Evolutionary conservation across 1,140 invertebrate genomes (phyloP).

Genomic region (Drosophila nigromelanica): DNA sequence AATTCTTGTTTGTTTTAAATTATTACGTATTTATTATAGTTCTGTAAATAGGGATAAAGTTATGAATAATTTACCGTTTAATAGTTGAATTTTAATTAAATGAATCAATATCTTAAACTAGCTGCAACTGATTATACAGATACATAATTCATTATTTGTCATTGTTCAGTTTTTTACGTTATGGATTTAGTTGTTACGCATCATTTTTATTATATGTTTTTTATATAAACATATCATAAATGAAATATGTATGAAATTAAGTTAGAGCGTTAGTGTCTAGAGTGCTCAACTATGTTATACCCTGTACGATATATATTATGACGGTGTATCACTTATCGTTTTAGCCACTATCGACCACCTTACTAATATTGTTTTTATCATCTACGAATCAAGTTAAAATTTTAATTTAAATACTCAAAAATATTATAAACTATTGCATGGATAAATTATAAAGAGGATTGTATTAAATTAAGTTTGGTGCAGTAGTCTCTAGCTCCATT

Average conservation of each 20-base stretch:
- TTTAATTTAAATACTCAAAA: too few species aligned
- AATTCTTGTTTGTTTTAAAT: conserved; percentile 9
- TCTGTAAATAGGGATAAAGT: conserved; percentile 34
- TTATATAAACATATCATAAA: conserved; percentile 26
- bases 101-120: conserved; percentile 40
- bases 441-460: too few species aligned
- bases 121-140: conserved; percentile 58
- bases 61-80: conserved; percentile 5
- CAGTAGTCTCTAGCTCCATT: too few species aligned
- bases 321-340: too few species aligned
- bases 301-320: background rate
- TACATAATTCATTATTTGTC: conserved; percentile 78
- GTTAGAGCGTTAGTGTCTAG: background rate
- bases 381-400: too few species aligned
- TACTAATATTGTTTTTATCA: too few species aligned
- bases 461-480: too few species aligned
- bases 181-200: conserved; percentile 59
- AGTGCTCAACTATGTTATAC: conserved; percentile 4
- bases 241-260: conserved; percentile 10
- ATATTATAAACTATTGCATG: too few species aligned
- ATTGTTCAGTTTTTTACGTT: conserved; percentile 76
- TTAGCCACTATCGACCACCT: too few species aligned
- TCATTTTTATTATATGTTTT: conserved; percentile 24
- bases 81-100: conserved; percentile 19
- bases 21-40: conserved; percentile 63